Evolutionary conservation across 2,888 invertebrate species (phyloP).

Genomic region (Acrocyrtus sp.): DNA sequence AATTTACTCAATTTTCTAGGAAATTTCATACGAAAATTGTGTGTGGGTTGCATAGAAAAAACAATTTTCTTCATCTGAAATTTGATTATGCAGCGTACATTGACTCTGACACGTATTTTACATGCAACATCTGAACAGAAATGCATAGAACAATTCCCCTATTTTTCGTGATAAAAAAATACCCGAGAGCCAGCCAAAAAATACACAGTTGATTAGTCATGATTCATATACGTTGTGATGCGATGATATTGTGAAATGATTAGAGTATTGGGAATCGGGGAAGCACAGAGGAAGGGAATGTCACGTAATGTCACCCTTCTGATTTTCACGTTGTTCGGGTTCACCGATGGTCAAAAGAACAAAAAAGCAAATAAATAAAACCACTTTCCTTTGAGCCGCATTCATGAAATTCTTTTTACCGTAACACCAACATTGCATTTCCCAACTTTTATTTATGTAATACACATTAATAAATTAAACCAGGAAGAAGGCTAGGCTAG

Average conservation of each 20-base stretch:
- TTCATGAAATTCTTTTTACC: neutral
- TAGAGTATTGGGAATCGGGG: too few relatives aligned
- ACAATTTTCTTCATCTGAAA: neutral
- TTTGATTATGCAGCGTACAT: neutral
- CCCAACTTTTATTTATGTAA: neutral
- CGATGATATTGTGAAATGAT: slow-evolving; percentile 39
- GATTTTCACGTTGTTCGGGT: slow-evolving; percentile 21
- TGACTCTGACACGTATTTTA: neutral
- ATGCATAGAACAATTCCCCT: neutral
- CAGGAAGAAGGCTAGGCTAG: too few relatives aligned
- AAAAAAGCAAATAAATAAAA: slow-evolving; percentile 25
- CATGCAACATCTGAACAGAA: neutral
- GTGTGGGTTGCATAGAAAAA: neutral
- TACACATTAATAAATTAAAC: too few relatives aligned
- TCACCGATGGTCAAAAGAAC: slow-evolving; percentile 28
- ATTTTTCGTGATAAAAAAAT: neutral
- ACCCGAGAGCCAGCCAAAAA: neutral
- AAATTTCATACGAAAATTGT: slow-evolving; percentile 2
- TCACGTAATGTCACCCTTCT: slow-evolving; percentile 39
- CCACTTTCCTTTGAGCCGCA: neutral
- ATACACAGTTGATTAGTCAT: slow-evolving; percentile 40
- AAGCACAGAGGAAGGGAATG: slow-evolving; percentile 22
- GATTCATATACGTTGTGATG: slow-evolving; percentile 20
- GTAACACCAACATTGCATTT: too few relatives aligned
- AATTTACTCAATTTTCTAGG: slow-evolving; percentile 19